These are phyloP conservation scores for Polylopha cassiicola DNA, from an alignment of 2,888 invertebrate species.

Conservation along the genomic window DNA sequence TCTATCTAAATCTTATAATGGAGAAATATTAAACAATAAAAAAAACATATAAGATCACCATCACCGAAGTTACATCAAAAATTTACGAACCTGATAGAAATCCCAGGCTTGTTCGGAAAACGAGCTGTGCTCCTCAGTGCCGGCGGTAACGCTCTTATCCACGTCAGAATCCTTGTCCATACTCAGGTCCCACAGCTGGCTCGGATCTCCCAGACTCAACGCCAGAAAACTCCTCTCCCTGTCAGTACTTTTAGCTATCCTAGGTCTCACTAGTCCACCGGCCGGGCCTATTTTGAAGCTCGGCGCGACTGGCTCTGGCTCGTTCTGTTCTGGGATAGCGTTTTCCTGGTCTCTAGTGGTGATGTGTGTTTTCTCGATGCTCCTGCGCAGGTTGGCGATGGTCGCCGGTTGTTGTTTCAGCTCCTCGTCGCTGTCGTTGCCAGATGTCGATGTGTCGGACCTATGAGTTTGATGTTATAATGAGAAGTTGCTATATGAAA, in stretches of 20 bases:
- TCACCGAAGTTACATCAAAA: neutral
- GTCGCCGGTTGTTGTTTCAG: conserved; percentile 56
- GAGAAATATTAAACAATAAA: too few species aligned
- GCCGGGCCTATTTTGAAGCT: conserved; percentile 82
- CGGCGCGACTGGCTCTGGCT: conserved; percentile 69
- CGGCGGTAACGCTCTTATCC: conserved; percentile 79
- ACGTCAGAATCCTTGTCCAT: conserved; percentile 70
- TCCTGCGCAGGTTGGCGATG: conserved; percentile 60
- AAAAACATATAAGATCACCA: neutral
- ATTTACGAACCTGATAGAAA: conserved; percentile 86
- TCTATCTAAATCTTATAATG: too few species aligned
- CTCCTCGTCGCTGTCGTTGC: conserved; percentile 82
- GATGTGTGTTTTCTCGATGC: conserved; percentile 71
- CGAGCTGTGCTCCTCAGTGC: conserved; percentile 86
- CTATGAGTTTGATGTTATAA: conserved; percentile 44
- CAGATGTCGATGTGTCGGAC: conserved; percentile 79
- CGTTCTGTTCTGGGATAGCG: conserved; percentile 62
- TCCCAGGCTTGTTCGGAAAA: conserved; percentile 97
- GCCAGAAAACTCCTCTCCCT: conserved; percentile 60
- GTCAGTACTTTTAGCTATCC: conserved; percentile 56
- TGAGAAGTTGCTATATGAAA: too few species aligned
- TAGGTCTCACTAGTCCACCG: conserved; percentile 62
- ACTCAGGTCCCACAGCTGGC: conserved; percentile 62
- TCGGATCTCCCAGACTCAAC: conserved; percentile 63
- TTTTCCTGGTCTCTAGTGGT: conserved; percentile 53